These are phyloP conservation scores for Pedicia rivosa DNA, from an alignment of 2,888 invertebrate genomes.

Conservation along the genomic window DNA sequence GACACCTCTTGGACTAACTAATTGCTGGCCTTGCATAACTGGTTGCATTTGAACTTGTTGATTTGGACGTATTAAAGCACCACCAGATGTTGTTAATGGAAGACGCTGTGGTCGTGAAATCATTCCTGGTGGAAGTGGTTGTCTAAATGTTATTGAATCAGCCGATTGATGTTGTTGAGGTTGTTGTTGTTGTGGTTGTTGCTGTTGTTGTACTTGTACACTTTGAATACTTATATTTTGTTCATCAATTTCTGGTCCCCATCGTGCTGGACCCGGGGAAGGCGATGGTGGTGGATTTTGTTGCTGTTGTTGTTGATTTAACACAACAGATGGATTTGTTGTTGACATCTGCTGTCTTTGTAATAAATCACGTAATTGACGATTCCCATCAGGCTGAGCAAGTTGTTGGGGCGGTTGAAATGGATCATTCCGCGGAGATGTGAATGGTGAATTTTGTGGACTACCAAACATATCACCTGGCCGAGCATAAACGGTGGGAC, in stretches of 20 bases:
- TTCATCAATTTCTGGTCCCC: not conserved
- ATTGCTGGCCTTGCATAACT: slow-evolving; percentile 1
- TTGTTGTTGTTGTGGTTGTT: no score
- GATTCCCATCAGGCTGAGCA: slow-evolving; percentile 36
- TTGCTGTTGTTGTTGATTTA: slow-evolving; percentile 1
- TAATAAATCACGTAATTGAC: slow-evolving; percentile 64
- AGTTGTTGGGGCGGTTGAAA: slow-evolving; percentile 7
- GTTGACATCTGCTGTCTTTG: slow-evolving; percentile 50
- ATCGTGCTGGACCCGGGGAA: not conserved
- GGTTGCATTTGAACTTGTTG: slow-evolving; percentile 3
- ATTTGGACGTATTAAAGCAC: slow-evolving; percentile 8
- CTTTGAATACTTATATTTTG: slow-evolving; percentile 6
- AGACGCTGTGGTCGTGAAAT: slow-evolving; percentile 28
- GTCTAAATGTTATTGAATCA: slow-evolving; percentile 48
- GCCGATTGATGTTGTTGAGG: slow-evolving; percentile 15
- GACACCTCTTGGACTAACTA: slow-evolving; percentile 7
- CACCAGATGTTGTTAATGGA: slow-evolving; percentile 4
- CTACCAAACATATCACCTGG: slow-evolving; percentile 12
- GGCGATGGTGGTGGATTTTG: not conserved
- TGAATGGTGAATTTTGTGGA: slow-evolving; percentile 24
- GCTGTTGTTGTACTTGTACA: slow-evolving; percentile 6
- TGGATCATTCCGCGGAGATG: slow-evolving; percentile 27
- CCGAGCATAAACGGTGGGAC: slow-evolving; percentile 21
- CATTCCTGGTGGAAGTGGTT: slow-evolving; percentile 46
- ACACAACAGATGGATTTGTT: slow-evolving; percentile 3